Conservation (phyloP, 2,113 vertebrate genomes). For the Corythornis madagascariensis region DNA sequence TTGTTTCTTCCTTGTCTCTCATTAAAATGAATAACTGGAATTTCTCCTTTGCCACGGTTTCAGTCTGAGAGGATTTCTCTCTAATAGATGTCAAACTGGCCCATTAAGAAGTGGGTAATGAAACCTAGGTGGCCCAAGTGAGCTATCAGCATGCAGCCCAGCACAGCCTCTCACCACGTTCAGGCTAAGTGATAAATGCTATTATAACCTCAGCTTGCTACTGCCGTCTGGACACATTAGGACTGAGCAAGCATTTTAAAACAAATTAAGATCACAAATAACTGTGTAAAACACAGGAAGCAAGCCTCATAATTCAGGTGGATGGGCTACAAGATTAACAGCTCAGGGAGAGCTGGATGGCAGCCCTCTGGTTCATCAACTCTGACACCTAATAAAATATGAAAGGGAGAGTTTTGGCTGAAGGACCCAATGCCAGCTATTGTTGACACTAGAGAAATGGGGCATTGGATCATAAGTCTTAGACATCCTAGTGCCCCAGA, state of each 20-base stretch:
- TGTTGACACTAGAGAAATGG: constrained; percentile 7
- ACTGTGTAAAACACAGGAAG: constrained; percentile 59
- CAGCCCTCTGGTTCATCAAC: constrained; percentile 17
- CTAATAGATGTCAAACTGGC: constrained; percentile 60
- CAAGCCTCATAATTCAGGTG: constrained; percentile 59
- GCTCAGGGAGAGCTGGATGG: constrained; percentile 28
- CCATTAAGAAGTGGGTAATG: constrained; percentile 68
- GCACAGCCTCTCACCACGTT: constrained; percentile 28
- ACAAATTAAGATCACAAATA: constrained; percentile 70
- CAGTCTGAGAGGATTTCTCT: constrained; percentile 64
- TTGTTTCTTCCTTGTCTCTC: constrained; percentile 63
- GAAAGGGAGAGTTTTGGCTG: background rate
- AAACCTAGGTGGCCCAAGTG: constrained; percentile 66
- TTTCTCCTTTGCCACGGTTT: constrained; percentile 51
- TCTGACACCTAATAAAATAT: constrained; percentile 51
- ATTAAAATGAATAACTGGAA: constrained; percentile 69
- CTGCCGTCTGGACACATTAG: constrained; percentile 35
- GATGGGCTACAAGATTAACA: constrained; percentile 53
- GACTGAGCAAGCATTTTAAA: constrained; percentile 65
- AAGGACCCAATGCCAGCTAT: background rate
- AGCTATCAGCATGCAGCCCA: constrained; percentile 63
- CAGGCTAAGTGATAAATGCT: constrained; percentile 63
- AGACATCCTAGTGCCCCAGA: background rate
- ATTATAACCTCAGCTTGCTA: constrained; percentile 60
- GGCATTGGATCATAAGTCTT: constrained; percentile 14